These are phyloP conservation scores for Orbicella faveolata DNA, from an alignment of 64 coral and sea anemone species.

Conservation along the genomic window DNA sequence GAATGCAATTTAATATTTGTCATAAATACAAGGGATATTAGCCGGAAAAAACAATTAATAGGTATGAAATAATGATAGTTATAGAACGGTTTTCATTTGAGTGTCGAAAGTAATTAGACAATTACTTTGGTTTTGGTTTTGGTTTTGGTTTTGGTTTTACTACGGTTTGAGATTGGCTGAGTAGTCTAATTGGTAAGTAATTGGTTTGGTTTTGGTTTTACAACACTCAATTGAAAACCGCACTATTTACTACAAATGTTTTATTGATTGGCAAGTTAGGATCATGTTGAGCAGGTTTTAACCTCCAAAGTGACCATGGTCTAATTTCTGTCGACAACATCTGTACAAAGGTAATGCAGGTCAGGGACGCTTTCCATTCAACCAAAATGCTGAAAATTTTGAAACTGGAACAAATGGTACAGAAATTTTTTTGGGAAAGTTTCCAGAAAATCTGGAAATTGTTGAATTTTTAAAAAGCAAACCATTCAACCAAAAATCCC, in stretches of 20 bases:
- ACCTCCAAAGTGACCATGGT: neutral
- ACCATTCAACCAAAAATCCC: no score
- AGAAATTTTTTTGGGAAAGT: no score
- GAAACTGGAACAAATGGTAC: neutral
- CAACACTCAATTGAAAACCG: no score
- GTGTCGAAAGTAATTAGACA: no score
- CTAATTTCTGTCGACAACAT: neutral
- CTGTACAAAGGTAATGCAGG: neutral
- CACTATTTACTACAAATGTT: neutral
- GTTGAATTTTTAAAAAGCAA: no score
- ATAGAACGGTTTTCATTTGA: neutral
- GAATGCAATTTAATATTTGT: neutral
- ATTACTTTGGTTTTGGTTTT: no score
- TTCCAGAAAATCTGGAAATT: no score
- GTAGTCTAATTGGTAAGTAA: no score
- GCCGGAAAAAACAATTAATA: neutral
- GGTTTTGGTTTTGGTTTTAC: no score
- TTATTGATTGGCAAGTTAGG: neutral
- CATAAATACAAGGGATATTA: neutral
- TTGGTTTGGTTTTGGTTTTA: no score
- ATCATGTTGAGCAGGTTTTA: neutral
- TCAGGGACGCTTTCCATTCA: no score
- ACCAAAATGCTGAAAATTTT: neutral
- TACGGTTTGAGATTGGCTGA: no score
- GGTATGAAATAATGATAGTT: neutral